Evolutionary conservation across 2,888 invertebrate genomes (phyloP), one percentile per base, ranked within the genome.

Genomic region (Tyria jacobaeae): DNA sequence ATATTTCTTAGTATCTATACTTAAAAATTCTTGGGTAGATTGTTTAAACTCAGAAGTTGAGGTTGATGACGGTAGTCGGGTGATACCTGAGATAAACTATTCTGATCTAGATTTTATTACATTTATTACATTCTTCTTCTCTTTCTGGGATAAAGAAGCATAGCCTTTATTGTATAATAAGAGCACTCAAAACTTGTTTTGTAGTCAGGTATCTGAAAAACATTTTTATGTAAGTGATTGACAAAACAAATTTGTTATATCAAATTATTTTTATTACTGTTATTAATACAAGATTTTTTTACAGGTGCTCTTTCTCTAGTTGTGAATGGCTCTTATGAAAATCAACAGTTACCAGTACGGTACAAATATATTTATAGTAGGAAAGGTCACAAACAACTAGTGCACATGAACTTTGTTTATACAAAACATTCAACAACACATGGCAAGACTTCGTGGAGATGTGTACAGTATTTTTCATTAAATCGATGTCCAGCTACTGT

Each of bases 281-380:
- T n/a, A n/a, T 12, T 54, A 54, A 54, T 3, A 21, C 15, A 54
- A 31, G 6, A 7, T 44, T 41, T 67, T 62, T 50, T 89, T 91
- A 1, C 92, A 94, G 94, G 91, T 85, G 94, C 94, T 60, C 84
- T 94, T 31, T 93, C 94, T 0, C 79, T 94, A 70, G 94, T 94
- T 24, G 81, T 92, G 77, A 93, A 91, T 66, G 92, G 89, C 70
- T 79, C 88, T 10, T 86, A 84, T 66, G 92, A 92, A 63, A 88
- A 79, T 66, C 87, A 87, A 41, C 82, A 87, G 59, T 78, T 94
- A 52, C 94, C 94, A 14, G 86, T 83, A 25, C 86, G 92, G 44
- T 94, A 94, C 81, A 94, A 90, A 71, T 94, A 94, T 75, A 94
- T 94, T 76, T 94, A 91, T 80, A 94, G 94, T 79, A 89, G 94